Conservation (phyloP, 2,888 invertebrate species). For the Cepaea hortensis region DNA sequence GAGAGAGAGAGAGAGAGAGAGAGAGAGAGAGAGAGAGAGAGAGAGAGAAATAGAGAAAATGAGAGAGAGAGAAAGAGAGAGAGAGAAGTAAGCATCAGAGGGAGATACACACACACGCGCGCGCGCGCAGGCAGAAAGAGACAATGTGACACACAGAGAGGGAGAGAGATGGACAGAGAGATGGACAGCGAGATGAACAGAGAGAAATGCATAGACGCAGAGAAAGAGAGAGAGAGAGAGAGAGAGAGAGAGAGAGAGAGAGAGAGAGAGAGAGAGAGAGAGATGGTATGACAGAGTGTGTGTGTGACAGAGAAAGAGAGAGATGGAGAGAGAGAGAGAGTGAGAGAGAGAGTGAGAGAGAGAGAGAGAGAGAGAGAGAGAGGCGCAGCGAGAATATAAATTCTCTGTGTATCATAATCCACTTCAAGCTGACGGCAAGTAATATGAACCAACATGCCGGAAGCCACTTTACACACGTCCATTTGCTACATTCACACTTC, state of each 20-base stretch:
- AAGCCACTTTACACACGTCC: no score
- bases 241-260: neutral
- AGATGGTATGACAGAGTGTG: neutral
- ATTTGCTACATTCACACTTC: no score
- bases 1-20: neutral
- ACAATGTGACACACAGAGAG: no score
- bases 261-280: neutral
- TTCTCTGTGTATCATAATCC: no score
- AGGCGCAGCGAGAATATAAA: neutral
- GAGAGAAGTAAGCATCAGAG: neutral
- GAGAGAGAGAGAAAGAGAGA: neutral
- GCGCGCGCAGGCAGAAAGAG: neutral
- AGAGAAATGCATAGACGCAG: neutral
- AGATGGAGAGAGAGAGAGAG: neutral
- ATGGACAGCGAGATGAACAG: neutral
- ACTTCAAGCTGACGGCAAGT: no score
- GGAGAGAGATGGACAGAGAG: no score
- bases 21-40: neutral
- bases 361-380: slow-evolving; percentile 3
- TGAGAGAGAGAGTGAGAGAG: neutral
- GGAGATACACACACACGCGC: neutral
- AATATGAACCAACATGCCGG: no score
- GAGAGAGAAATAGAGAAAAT: neutral
- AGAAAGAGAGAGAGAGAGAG: neutral
- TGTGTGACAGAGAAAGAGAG: neutral